phyloP scores from a whole-genome alignment of 1,140 invertebrate species.

The Plodia interpunctella region DNA sequence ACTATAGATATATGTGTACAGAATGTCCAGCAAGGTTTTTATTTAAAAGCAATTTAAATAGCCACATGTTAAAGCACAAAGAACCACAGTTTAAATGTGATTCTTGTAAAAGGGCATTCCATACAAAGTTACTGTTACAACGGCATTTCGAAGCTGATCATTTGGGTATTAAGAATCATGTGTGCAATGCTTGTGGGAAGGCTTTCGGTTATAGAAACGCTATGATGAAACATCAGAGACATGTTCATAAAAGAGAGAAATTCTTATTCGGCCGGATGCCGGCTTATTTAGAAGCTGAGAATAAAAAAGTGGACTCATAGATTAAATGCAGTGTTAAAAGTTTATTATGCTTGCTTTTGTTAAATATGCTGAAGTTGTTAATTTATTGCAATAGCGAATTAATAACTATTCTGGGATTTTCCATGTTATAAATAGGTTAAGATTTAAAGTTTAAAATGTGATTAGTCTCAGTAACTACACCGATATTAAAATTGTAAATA shows the following conservation, averaged over 20 bases:
- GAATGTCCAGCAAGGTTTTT: conserved; percentile 73
- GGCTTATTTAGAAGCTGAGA: conserved; percentile 15
- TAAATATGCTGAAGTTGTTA: no score
- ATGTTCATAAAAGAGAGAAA: conserved; percentile 72
- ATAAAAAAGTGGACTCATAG: neutral
- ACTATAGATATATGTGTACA: conserved; percentile 74
- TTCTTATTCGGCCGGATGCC: conserved; percentile 14
- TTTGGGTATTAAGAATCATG: conserved; percentile 72
- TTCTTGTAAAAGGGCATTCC: conserved; percentile 54
- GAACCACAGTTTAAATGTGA: conserved; percentile 60
- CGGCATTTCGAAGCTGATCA: conserved; percentile 70
- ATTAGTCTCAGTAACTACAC: no score
- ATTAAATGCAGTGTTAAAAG: neutral
- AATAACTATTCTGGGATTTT: no score
- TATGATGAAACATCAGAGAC: conserved; percentile 73
- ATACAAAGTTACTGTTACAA: conserved; percentile 50
- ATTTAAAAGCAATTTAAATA: conserved; percentile 75
- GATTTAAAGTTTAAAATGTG: no score
- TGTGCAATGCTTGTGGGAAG: conserved; percentile 74
- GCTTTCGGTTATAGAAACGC: conserved; percentile 74
- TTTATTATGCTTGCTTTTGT: no score
- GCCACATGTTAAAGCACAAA: conserved; percentile 66
- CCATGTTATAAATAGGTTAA: no score
- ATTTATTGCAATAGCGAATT: no score
- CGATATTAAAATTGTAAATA: no score